A percentile compares a stretch with the other conserved stretches of the same genome.
phyloP scores from a whole-genome alignment of 2,113 vertebrate genomes.

The Pseudonaja textilis region DNA sequence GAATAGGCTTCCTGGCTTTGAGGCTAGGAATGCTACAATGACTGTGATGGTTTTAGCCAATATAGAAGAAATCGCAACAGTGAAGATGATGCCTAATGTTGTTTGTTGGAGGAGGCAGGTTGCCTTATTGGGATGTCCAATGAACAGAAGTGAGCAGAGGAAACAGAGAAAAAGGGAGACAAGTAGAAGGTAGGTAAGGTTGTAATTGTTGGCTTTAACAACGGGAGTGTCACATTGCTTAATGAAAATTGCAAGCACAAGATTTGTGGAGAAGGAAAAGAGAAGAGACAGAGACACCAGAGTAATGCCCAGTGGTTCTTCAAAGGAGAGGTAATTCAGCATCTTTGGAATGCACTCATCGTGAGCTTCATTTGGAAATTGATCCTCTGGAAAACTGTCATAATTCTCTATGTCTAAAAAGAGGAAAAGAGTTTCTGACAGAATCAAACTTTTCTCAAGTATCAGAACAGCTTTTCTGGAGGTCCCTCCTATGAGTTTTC shows the following conservation, averaged over 20 bases:
- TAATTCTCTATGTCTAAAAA: neutral
- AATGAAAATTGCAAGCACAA: neutral
- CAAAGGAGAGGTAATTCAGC: neutral
- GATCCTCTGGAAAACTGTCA: neutral
- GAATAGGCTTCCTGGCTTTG: no score
- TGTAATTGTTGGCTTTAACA: neutral
- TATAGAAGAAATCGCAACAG: no score
- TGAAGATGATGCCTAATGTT: no score
- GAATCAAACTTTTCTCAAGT: neutral
- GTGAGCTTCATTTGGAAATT: neutral
- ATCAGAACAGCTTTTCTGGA: neutral
- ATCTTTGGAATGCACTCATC: neutral
- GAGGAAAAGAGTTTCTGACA: no score
- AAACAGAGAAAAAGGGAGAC: neutral
- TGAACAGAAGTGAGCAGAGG: neutral
- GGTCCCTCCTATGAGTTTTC: no score
- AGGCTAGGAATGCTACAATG: no score
- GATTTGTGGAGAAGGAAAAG: neutral
- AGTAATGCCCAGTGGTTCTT: neutral
- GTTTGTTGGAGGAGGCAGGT: neutral
- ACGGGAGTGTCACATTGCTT: neutral
- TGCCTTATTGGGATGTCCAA: neutral
- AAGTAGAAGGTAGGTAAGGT: neutral
- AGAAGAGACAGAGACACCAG: neutral
- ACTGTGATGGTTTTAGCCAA: no score